phyloP scores from a whole-genome alignment of 1,140 invertebrate genomes.

The Sarcophaga bullata region DNA sequence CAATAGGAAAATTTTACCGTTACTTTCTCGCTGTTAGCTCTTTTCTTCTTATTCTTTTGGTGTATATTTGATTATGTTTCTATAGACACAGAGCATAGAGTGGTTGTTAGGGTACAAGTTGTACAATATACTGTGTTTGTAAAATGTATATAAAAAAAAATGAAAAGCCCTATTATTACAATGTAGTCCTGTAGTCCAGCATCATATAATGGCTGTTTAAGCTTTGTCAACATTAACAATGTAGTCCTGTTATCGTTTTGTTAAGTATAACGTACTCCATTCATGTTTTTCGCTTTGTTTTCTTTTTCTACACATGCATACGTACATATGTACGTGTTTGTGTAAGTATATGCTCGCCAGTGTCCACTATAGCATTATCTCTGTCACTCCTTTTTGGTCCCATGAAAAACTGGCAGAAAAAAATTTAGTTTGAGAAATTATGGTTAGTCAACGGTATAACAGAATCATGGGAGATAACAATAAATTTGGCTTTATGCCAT shows the following conservation, averaged over 20 bases:
- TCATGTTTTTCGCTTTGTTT: conserved; percentile 4
- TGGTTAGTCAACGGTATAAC: conserved; percentile 1
- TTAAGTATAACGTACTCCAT: not conserved
- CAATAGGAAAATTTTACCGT: not conserved
- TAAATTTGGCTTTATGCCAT: conserved; percentile 21
- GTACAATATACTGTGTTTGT: not conserved
- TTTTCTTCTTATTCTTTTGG: not conserved
- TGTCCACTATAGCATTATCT: conserved; percentile 14
- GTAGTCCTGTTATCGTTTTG: conserved; percentile 17
- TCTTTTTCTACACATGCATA: too few relatives aligned
- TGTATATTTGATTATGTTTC: not conserved
- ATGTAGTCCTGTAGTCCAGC: not conserved
- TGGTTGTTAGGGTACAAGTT: not conserved
- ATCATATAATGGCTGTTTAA: conserved; percentile 34
- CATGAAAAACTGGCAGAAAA: not conserved
- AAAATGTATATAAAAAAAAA: too few relatives aligned
- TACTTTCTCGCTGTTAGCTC: not conserved
- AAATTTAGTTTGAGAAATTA: conserved; percentile 14
- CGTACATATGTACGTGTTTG: not conserved
- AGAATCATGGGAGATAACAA: not conserved
- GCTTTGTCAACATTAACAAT: conserved; percentile 28
- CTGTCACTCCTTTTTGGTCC: conserved; percentile 19
- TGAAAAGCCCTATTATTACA: too few relatives aligned
- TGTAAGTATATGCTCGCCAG: not conserved
- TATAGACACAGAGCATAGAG: not conserved